A percentile compares a stretch with the other conserved stretches of the same genome.
These are phyloP conservation scores for Zoanthus sociatus DNA, from an alignment of 92 coral and sea anemone genomes.

Conservation along the genomic window DNA sequence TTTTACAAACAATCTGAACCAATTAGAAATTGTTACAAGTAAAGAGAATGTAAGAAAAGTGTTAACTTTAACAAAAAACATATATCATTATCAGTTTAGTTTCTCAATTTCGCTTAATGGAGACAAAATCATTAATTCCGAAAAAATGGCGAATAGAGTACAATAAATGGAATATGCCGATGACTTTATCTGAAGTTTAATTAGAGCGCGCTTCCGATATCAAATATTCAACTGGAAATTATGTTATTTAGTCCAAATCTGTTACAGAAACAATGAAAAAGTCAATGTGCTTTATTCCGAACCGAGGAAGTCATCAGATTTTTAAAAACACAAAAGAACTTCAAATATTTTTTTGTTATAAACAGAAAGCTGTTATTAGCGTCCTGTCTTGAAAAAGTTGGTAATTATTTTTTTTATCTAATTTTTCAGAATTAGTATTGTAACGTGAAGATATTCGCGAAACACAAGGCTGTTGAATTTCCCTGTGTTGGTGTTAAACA, in stretches of 20 bases:
- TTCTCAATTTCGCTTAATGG: conserved; percentile 26
- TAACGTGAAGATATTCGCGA: neutral
- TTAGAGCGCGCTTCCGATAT: conserved; percentile 8
- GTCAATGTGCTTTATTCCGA: neutral
- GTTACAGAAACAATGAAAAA: neutral
- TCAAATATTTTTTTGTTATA: neutral
- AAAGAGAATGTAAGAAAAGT: neutral
- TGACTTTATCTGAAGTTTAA: neutral
- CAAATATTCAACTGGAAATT: conserved; percentile 11
- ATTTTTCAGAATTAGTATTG: neutral
- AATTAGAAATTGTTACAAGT: conserved; percentile 19
- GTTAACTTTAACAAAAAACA: neutral
- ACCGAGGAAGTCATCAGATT: neutral
- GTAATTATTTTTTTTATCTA: neutral
- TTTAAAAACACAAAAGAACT: conserved; percentile 1
- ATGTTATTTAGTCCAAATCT: neutral
- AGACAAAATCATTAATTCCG: conserved; percentile 19
- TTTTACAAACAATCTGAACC: conserved; percentile 16
- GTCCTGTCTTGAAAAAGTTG: neutral
- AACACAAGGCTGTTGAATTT: neutral
- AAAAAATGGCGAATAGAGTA: neutral
- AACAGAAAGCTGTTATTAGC: neutral
- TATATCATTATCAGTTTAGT: neutral
- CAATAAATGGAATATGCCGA: neutral
- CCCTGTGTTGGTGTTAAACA: neutral